Evolutionary conservation across 2,888 invertebrate species (phyloP), one percentile per base, ranked within the genome.

Genomic region (Limnephilus rhombicus): DNA sequence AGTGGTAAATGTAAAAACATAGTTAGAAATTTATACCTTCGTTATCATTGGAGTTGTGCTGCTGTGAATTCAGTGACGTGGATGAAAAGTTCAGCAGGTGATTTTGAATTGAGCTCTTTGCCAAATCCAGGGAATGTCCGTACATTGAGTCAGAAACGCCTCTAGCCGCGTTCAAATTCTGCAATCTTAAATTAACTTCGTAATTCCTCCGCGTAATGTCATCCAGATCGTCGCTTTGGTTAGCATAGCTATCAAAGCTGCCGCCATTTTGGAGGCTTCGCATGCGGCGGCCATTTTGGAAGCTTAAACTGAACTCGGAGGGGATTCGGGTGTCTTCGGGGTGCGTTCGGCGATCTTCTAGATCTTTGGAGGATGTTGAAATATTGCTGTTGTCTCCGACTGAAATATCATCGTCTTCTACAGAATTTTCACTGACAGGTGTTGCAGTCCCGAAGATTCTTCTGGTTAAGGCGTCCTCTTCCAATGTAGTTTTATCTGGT

Each of bases 341-440:
- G 37, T 93, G 95, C 95, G 92, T 94, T 94, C 5, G 95, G 95
- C 0, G 95, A 95, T 87, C 88, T 49, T 87, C 91, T n/a, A n/a
- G 34, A 82, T 31, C 37, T 49, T 37, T 91, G 2, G 91, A 87
- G 0, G 96, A 96, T 0, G 85, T 91, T 31, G 96, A 94, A 82
- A 96, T 95, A 90, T 96, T 96, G 93, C 96, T 95, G 92, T 96
- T 96, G 94, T 96, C 95, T 3, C 96, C 95, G 37, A 96, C 96
- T 5, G 96, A 96, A 93, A 96, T 96, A 92, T 96, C 96, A 91
- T 96, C 96, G 53, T 96, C 96, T 91, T 96, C 96, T 53, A 93
- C 53, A 85, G 85, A 94, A 90, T 91, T 86, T 2, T 92, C 89
- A 53, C 92, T 90, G 80, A 83, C 83, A 12, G 92, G 92, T 85